phyloP scores from a whole-genome alignment of 2,888 invertebrate genomes.

The Strigamia crassipes region DNA sequence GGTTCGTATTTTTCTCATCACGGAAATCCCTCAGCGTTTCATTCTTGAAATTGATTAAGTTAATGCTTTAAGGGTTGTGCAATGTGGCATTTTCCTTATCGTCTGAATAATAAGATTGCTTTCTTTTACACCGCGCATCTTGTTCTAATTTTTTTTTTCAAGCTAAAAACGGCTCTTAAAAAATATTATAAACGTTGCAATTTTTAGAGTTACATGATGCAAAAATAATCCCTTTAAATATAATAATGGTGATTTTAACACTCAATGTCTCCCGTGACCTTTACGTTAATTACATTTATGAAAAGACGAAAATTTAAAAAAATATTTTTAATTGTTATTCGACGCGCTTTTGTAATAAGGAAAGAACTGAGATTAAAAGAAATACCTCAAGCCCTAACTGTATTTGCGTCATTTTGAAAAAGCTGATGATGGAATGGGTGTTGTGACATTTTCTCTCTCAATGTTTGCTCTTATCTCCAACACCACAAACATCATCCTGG shows the following conservation, averaged over 20 bases:
- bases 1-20: conserved; percentile 16
- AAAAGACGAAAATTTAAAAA: not conserved
- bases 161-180: not conserved
- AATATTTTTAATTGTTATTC: not conserved
- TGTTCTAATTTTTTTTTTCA: not conserved
- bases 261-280: not conserved
- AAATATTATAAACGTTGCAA: not conserved
- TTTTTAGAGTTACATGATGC: not conserved
- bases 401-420: not conserved
- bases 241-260: not conserved
- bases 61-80: conserved; percentile 25
- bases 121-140: conserved; percentile 6
- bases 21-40: conserved; percentile 23
- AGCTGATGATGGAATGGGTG: conserved; percentile 27
- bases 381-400: not conserved
- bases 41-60: conserved; percentile 35
- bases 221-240: not conserved
- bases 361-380: not conserved
- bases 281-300: not conserved
- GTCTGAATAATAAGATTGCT: not conserved
- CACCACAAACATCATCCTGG: conserved; percentile 29
- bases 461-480: conserved; percentile 26
- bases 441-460: conserved; percentile 14
- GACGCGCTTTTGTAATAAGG: not conserved
- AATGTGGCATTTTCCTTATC: conserved; percentile 33